Percentiles rank a stretch among this genome's conserved stretches.
These are phyloP conservation scores for Cottoperca gobio DNA, from an alignment of 2,797 vertebrate species.

Conservation along the genomic window DNA sequence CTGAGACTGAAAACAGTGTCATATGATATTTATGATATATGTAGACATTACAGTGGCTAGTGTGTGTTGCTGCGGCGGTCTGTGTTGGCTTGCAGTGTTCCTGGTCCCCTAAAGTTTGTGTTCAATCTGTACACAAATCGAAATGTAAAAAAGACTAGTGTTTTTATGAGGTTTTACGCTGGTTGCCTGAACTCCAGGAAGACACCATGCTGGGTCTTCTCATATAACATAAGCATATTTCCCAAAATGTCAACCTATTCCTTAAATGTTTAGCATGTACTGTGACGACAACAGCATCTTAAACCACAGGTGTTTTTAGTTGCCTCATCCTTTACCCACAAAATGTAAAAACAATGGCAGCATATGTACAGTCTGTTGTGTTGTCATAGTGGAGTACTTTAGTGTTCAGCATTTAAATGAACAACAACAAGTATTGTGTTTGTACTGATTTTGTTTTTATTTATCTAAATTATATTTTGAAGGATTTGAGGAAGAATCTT, in stretches of 20 bases:
- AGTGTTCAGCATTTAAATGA: neutral
- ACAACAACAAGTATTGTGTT: neutral
- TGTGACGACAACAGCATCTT: neutral
- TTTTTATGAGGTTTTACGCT: neutral
- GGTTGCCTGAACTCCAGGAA: conserved; percentile 10
- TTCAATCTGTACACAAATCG: neutral
- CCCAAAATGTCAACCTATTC: neutral
- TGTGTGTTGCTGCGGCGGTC: too few relatives aligned
- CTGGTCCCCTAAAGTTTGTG: too few relatives aligned
- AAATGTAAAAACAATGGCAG: neutral
- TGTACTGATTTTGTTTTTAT: neutral
- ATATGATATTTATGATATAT: too few relatives aligned
- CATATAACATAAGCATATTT: neutral
- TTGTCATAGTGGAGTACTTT: neutral
- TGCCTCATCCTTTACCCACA: neutral
- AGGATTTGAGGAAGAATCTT: neutral
- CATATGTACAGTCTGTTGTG: neutral
- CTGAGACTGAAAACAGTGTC: too few relatives aligned
- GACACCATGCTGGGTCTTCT: neutral
- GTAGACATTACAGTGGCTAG: too few relatives aligned
- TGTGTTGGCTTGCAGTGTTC: too few relatives aligned
- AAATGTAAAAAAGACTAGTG: neutral
- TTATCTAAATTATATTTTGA: neutral
- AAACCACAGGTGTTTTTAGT: neutral
- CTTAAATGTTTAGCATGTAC: neutral